These are phyloP conservation scores for Seira ritae DNA, from an alignment of 2,888 invertebrate genomes.

Conservation along the genomic window DNA sequence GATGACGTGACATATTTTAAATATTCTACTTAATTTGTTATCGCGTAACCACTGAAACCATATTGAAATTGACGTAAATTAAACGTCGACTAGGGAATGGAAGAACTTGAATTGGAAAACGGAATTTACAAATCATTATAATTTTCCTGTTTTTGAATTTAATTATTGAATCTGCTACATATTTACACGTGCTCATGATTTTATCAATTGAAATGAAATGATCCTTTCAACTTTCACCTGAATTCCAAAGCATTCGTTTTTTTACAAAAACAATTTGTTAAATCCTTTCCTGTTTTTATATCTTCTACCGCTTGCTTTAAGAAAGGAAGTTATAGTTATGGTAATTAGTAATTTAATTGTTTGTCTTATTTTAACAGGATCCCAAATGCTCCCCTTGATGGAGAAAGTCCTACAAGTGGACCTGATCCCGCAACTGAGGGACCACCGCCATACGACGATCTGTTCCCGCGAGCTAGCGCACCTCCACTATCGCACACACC, in stretches of 20 bases:
- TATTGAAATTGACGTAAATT: too few species aligned
- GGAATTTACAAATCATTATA: too few species aligned
- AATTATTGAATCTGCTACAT: too few species aligned
- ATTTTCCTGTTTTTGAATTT: too few species aligned
- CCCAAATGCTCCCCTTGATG: conserved; percentile 57
- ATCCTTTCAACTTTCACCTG: too few species aligned
- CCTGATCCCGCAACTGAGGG: conserved; percentile 43
- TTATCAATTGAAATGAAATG: too few species aligned
- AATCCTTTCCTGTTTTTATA: background rate
- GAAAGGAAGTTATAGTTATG: background rate
- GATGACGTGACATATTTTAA: background rate
- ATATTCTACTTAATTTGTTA: background rate
- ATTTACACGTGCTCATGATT: too few species aligned
- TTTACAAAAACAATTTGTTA: background rate
- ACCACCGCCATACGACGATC: conserved; percentile 62
- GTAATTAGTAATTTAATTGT: background rate
- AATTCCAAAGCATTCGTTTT: too few species aligned
- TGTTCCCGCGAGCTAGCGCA: conserved; percentile 58
- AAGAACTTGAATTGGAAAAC: too few species aligned
- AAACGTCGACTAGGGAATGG: too few species aligned
- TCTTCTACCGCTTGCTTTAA: background rate
- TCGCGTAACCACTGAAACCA: too few species aligned
- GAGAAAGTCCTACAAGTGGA: conserved; percentile 23
- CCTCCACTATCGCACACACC: conserved; percentile 53
- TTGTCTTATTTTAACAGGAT: conserved; percentile 29